Conservation (phyloP, 2,888 invertebrate species). For the Choristoneura rosaceana region DNA sequence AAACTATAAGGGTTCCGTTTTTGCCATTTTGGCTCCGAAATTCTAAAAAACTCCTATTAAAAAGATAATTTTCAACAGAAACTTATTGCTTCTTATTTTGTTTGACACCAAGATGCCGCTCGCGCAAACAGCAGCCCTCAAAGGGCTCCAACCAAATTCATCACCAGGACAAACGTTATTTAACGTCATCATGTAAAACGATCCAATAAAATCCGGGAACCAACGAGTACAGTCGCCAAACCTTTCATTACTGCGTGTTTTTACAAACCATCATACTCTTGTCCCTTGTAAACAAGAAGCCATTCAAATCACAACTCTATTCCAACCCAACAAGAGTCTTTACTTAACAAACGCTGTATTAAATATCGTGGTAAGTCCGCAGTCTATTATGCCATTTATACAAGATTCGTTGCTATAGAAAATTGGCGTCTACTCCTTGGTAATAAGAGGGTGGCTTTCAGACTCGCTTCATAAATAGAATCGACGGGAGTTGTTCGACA, state of each 20-base stretch:
- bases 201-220: slow-evolving; percentile 33
- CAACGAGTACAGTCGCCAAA: slow-evolving; percentile 7
- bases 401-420: slow-evolving; percentile 7
- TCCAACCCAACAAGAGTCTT: background rate
- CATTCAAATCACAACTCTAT: background rate
- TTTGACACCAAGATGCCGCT: background rate
- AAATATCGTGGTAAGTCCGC: slow-evolving; percentile 20
- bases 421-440: slow-evolving; percentile 9
- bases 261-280: background rate
- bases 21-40: too few species aligned
- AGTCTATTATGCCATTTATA: slow-evolving; percentile 33
- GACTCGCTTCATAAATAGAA: slow-evolving; percentile 38
- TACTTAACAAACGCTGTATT: background rate
- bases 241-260: slow-evolving; percentile 37
- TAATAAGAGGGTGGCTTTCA: slow-evolving; percentile 3
- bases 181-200: slow-evolving; percentile 36
- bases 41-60: too few species aligned
- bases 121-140: background rate
- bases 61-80: too few species aligned
- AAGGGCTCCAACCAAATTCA: background rate
- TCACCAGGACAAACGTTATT: slow-evolving; percentile 30
- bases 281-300: background rate
- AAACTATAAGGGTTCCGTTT: too few species aligned
- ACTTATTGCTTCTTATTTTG: too few species aligned
- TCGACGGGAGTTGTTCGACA: slow-evolving; percentile 40